Evolutionary conservation across 1,140 invertebrate genomes (phyloP), one percentile per base, ranked within the genome.

Genomic region (Aphidius ervi): DNA sequence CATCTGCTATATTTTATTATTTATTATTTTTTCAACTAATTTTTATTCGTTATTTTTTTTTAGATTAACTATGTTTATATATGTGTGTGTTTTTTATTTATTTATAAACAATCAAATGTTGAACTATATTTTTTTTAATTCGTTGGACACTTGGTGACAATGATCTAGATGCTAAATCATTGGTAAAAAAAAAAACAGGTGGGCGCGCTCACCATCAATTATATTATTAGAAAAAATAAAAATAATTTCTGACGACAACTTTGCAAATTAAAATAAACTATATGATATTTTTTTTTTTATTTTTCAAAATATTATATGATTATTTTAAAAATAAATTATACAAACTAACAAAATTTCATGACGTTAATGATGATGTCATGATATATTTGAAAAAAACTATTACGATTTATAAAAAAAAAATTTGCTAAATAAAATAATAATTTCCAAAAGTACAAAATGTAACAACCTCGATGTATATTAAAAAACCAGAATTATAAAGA

Each of bases 181-280:
- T 16, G 16, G 16, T 16, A 16, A 52, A 9, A 52, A 52, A 52
- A 52, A 49, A 20, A 49, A 20, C 49, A 52, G 49, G 49, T 52
- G 49, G 23, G 23, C 4, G 23, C 23, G 16, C 16, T 16, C 23
- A 31, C 23, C 23, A 31, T 31, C 23, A 31, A 31, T 1, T 31
- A 31, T 31, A 45, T 45, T 45, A 45, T 45, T 45, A 45, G 43
- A 45, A 9, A 45, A 10, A 45, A 45, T 3, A 9, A 6, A 46
- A 4, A 5, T 46, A 46, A 46, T n/a, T 46, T 16, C 46, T n/a
- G 16, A 46, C 9, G 9, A 9, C 46, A 9, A n/a, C 3, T 46
- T 46, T 46, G 46, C 46, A n/a, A 9, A 46, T 9, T 46, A n/a
- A 46, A 46, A 46, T 9, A 31, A 31, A 46, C 9, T 46, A 46